Conservation (phyloP, 2,888 invertebrate species). For the Lycophotia porphyrea region DNA sequence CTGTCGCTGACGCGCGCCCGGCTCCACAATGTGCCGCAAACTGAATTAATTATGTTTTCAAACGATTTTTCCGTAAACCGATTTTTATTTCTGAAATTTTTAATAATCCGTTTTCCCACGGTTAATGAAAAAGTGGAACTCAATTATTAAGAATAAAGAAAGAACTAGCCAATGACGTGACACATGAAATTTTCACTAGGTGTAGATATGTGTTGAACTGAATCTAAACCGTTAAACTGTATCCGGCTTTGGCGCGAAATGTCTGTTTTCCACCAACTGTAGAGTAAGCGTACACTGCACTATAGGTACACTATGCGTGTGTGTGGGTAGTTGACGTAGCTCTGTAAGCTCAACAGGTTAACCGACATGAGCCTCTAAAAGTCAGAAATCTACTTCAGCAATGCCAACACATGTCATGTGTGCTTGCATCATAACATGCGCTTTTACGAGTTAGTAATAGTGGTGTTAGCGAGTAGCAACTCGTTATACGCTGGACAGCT, state of each 20-base stretch:
- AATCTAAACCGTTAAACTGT: slow-evolving; percentile 5
- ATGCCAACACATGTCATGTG: slow-evolving; percentile 12
- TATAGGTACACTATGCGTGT: not conserved
- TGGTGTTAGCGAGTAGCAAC: slow-evolving; percentile 15
- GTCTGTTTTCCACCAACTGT: not conserved
- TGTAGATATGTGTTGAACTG: too few relatives aligned
- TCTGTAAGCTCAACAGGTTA: slow-evolving; percentile 60
- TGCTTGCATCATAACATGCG: slow-evolving; percentile 27
- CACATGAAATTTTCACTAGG: not conserved
- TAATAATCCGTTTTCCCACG: not conserved
- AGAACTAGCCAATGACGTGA: not conserved
- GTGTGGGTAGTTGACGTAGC: slow-evolving; percentile 34
- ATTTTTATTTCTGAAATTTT: slow-evolving; percentile 14
- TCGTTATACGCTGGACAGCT: slow-evolving; percentile 37
- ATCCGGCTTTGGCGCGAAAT: not conserved
- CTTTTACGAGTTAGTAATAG: slow-evolving; percentile 36
- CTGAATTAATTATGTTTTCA: slow-evolving; percentile 66
- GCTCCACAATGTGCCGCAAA: slow-evolving; percentile 61
- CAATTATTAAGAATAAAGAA: not conserved
- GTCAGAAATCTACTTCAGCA: not conserved
- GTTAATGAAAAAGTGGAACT: not conserved
- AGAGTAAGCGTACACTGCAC: slow-evolving; percentile 7
- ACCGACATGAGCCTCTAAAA: slow-evolving; percentile 34
- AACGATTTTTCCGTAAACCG: slow-evolving; percentile 40
- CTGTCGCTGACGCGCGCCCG: slow-evolving; percentile 68